phyloP scores from a whole-genome alignment of 2,797 vertebrate species.

The Pitangus sulphuratus region DNA sequence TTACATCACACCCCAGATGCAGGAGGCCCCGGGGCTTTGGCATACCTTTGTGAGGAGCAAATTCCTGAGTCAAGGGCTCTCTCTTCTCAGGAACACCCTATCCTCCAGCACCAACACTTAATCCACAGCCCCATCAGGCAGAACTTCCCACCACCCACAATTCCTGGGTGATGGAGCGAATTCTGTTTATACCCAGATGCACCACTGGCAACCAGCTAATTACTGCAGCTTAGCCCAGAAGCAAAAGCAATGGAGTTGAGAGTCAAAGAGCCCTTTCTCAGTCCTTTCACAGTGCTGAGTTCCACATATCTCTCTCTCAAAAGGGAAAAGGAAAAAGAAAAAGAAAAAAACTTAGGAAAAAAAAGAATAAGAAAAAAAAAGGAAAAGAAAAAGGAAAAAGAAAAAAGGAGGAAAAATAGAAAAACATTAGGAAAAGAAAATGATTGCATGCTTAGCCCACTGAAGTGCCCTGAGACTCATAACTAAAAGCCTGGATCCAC shows the following conservation, averaged over 20 bases:
- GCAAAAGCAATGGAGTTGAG: neutral
- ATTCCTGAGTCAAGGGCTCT: slow-evolving; percentile 8
- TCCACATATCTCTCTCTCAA: neutral
- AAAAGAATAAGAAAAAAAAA: neutral
- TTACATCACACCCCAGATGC: slow-evolving; percentile 27
- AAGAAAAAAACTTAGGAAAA: neutral
- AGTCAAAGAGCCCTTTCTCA: neutral
- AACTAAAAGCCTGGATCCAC: neutral
- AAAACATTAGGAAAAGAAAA: neutral
- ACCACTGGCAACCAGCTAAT: neutral
- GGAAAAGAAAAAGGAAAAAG: neutral
- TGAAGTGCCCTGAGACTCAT: neutral
- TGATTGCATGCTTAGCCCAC: neutral
- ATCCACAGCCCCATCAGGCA: neutral
- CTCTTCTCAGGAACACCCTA: slow-evolving; percentile 24
- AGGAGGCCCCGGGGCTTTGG: slow-evolving; percentile 34
- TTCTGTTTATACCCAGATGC: neutral
- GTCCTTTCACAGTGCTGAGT: neutral
- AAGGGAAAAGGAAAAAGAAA: neutral
- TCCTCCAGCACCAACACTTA: slow-evolving; percentile 28
- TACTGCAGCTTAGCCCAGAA: neutral
- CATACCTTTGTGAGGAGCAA: slow-evolving; percentile 37
- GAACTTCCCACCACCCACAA: slow-evolving; percentile 36
- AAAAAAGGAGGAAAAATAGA: neutral
- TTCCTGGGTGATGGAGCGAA: neutral